Conservation (phyloP, 2,888 invertebrate species). For the Mythimna ferrago region DNA sequence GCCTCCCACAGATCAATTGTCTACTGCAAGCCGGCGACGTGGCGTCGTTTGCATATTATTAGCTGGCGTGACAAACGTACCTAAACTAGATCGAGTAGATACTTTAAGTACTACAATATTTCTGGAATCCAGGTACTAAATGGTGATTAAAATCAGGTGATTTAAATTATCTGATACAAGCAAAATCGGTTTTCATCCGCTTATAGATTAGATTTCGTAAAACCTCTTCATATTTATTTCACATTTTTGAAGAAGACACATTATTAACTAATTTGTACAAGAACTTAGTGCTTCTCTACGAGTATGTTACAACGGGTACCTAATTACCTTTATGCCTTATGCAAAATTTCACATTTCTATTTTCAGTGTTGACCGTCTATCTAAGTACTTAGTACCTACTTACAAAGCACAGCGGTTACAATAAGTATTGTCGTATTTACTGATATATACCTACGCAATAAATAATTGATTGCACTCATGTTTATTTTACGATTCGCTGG, state of each 20-base stretch:
- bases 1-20: slow-evolving; percentile 50
- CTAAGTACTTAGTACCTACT: not conserved
- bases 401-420: not conserved
- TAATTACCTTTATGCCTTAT: too few relatives aligned
- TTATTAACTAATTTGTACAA: too few relatives aligned
- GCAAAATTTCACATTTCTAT: too few relatives aligned
- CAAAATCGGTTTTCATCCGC: too few relatives aligned
- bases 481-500: not conserved
- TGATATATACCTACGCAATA: too few relatives aligned
- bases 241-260: too few relatives aligned
- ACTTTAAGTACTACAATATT: not conserved
- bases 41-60: slow-evolving; percentile 23
- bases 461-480: not conserved
- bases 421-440: not conserved
- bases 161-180: too few relatives aligned
- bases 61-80: not conserved
- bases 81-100: not conserved
- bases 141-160: too few relatives aligned
- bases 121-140: not conserved
- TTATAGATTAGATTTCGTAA: too few relatives aligned
- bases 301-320: too few relatives aligned
- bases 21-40: slow-evolving; percentile 9
- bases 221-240: too few relatives aligned
- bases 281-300: too few relatives aligned
- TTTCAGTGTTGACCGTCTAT: not conserved